Evolutionary conservation across 1,140 invertebrate genomes (phyloP), one percentile per base, ranked within the genome.

Genomic region (Lepidurus arcticus): DNA sequence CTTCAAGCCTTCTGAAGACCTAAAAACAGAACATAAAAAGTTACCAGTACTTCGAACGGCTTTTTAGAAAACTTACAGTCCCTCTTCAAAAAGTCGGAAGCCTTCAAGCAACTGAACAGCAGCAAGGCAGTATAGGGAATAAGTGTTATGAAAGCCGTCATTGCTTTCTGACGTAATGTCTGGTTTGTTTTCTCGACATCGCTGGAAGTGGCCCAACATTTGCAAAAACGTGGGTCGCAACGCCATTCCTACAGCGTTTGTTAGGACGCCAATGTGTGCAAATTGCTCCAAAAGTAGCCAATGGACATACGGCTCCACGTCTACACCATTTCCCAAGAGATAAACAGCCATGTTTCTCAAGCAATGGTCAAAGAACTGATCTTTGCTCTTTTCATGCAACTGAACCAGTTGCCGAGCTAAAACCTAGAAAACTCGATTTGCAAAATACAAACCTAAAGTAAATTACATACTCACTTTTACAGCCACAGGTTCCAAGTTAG

Each of bases 251-350:
- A 65, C 53, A 65, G 9, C 6, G 13, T 65, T 65, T n/a, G 9
- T 16, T 7, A 65, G 53, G 16, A 65, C 9, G 16, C 53, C 53
- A 65, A 16, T 21, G 53, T 65, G 53, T 5, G 53, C 21, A 65
- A 65, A 65, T 16, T 65, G 53, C 53, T 65, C 16, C 13, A 65
- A 65, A 65, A 65, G 53, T 13, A 65, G 53, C 53, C 53, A 65
- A 8, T 65, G 53, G 21, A 65, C 13, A 65, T 65, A 65, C 21
- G 53, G 53, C 53, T 65, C 53, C 7, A 65, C 53, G 16, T 65
- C 53, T 65, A 65, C n/a, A 7, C 53, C 53, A 21, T 65, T 65
- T 21, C 53, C 53, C 53, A 65, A 21, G 13, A 65, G 53, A 7
- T 65, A 65, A 16, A 65, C 53, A 11, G 53, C 53, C 53, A 65